Conservation (phyloP, 2,797 vertebrate genomes). For the Acipenser transmontanus region DNA sequence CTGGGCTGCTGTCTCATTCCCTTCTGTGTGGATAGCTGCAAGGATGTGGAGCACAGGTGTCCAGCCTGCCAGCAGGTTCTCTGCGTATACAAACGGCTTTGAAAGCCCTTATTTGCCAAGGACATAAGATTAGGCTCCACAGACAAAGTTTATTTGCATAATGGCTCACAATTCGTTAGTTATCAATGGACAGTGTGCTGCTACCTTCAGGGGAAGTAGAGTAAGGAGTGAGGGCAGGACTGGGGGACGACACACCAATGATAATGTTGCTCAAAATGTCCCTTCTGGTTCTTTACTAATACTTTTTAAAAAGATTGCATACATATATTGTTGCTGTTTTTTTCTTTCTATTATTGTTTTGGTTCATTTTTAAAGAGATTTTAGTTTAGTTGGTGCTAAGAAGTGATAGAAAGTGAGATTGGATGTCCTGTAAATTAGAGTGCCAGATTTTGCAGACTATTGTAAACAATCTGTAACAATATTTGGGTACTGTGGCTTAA, state of each 20-base stretch:
- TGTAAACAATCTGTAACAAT: too few species aligned
- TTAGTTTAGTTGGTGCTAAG: too few species aligned
- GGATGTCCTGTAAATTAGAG: too few species aligned
- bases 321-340: neutral
- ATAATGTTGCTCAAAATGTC: neutral
- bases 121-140: neutral
- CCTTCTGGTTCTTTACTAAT: neutral
- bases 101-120: conserved; percentile 12
- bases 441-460: too few species aligned
- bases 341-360: too few species aligned
- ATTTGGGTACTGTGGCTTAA: too few species aligned
- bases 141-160: neutral
- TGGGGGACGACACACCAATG: too few species aligned
- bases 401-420: too few species aligned
- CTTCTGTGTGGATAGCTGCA: conserved; percentile 40
- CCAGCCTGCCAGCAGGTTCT: conserved; percentile 41
- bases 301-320: neutral
- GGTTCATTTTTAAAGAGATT: too few species aligned
- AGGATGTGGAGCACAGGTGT: conserved; percentile 55
- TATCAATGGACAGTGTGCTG: too few species aligned
- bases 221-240: neutral
- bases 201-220: neutral
- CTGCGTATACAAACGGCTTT: conserved; percentile 36
- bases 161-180: too few species aligned
- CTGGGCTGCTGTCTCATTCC: conserved; percentile 52